Evolutionary conservation across 2,113 vertebrate genomes (phyloP).

Genomic region (Spizaetus ornatus): DNA sequence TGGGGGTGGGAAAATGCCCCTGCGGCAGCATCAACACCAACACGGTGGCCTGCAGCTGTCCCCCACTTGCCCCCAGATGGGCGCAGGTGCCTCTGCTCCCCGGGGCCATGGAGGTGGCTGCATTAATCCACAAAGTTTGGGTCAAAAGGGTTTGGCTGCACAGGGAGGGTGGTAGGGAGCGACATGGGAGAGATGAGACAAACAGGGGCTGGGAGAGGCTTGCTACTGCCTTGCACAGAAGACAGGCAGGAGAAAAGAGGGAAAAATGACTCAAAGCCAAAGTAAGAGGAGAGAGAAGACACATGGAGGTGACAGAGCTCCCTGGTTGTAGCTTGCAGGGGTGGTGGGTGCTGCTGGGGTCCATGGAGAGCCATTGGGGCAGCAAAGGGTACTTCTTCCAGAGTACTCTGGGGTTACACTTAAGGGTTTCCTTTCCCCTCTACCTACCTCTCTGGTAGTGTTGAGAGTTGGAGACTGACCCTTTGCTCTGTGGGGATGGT

Average conservation of each 20-base stretch:
- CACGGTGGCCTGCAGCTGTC: fast-evolving
- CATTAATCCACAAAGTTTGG: neutral
- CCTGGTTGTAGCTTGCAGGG: fast-evolving
- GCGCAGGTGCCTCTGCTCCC: neutral
- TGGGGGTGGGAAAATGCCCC: neutral
- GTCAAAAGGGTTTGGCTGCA: neutral
- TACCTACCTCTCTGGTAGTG: neutral
- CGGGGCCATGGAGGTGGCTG: neutral
- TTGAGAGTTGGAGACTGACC: neutral
- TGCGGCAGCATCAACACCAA: neutral
- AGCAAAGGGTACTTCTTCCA: neutral
- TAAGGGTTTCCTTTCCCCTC: neutral
- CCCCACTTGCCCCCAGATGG: no score
- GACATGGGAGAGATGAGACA: neutral
- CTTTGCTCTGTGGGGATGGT: neutral
- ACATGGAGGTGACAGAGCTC: neutral
- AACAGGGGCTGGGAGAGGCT: neutral
- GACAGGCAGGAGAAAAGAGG: neutral
- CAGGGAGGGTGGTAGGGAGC: neutral
- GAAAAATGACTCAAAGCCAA: neutral
- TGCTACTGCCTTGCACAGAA: neutral
- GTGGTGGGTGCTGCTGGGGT: neutral
- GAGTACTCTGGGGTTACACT: neutral
- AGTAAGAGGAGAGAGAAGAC: neutral
- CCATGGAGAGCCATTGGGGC: fast-evolving